Percentiles rank a stretch among this genome's conserved stretches.
phyloP scores from a whole-genome alignment of 2,113 vertebrate genomes.

The Sinosuthora webbiana region DNA sequence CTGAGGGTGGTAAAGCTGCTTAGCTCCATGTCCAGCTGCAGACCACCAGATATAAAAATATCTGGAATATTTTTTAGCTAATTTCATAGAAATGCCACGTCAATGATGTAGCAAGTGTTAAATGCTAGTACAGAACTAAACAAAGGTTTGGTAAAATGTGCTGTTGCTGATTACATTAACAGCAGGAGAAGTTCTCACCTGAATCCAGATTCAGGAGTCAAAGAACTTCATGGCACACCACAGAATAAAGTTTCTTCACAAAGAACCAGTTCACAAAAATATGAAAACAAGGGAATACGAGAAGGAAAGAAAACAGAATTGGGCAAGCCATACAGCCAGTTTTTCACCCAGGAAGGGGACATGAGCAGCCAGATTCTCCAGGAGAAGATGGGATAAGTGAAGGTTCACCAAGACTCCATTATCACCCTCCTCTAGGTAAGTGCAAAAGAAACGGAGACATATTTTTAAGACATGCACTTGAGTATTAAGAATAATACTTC shows the following conservation, averaged over 20 bases:
- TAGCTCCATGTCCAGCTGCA: neutral
- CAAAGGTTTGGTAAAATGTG: neutral
- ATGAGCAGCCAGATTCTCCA: neutral
- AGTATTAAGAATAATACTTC: neutral
- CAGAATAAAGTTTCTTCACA: neutral
- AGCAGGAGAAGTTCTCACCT: neutral
- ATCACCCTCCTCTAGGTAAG: neutral
- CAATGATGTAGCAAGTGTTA: rapidly evolving
- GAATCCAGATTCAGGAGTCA: neutral
- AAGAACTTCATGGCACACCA: neutral
- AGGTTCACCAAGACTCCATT: neutral
- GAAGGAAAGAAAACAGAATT: neutral
- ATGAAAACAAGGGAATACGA: neutral
- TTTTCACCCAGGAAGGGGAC: neutral
- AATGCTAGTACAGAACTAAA: neutral
- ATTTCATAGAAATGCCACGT: neutral
- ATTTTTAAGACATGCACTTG: neutral
- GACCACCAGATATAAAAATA: neutral
- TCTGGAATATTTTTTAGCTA: neutral
- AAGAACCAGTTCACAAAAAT: neutral
- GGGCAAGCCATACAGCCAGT: neutral
- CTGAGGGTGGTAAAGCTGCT: neutral
- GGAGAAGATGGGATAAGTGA: neutral
- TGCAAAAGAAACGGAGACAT: neutral
- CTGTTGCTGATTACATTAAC: neutral